A percentile compares a stretch with the other conserved stretches of the same genome.
phyloP scores from a whole-genome alignment of 1,140 invertebrate genomes.

The Micrasema minimum region DNA sequence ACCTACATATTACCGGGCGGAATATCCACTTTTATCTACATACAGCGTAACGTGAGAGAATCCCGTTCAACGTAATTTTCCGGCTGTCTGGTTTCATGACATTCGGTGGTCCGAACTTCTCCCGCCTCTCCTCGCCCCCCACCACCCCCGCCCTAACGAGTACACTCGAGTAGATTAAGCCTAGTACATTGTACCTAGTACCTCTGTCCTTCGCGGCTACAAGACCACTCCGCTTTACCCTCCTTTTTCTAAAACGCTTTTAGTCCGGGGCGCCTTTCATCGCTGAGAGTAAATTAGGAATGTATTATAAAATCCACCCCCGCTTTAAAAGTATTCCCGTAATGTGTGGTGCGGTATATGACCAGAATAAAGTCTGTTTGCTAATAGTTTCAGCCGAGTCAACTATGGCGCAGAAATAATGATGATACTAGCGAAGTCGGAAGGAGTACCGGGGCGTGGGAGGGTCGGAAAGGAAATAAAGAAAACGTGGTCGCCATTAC shows the following conservation, averaged over 20 bases:
- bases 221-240: constrained; percentile 7
- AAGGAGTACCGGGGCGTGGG: constrained; percentile 12
- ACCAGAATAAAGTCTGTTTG: not conserved
- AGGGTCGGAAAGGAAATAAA: constrained; percentile 12
- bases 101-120: constrained; percentile 47
- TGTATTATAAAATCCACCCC: constrained; percentile 18
- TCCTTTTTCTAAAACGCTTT: constrained; percentile 15
- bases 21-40: constrained; percentile 51
- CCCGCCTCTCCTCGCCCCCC: constrained; percentile 1
- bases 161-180: constrained; percentile 44
- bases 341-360: not conserved
- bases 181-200: not conserved
- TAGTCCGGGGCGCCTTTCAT: constrained; percentile 24
- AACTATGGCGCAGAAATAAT: constrained; percentile 7
- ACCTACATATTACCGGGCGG: constrained; percentile 45
- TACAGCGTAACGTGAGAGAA: constrained; percentile 46
- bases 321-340: not conserved
- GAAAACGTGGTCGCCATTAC: constrained; percentile 12
- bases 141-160: constrained; percentile 26
- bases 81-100: constrained; percentile 53
- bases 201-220: constrained; percentile 18
- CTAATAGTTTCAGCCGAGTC: not conserved
- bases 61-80: constrained; percentile 54
- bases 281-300: constrained; percentile 12
- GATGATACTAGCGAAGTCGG: constrained; percentile 4